Evolutionary conservation across 2,113 vertebrate species (phyloP).

Genomic region (Heptranchias perlo): DNA sequence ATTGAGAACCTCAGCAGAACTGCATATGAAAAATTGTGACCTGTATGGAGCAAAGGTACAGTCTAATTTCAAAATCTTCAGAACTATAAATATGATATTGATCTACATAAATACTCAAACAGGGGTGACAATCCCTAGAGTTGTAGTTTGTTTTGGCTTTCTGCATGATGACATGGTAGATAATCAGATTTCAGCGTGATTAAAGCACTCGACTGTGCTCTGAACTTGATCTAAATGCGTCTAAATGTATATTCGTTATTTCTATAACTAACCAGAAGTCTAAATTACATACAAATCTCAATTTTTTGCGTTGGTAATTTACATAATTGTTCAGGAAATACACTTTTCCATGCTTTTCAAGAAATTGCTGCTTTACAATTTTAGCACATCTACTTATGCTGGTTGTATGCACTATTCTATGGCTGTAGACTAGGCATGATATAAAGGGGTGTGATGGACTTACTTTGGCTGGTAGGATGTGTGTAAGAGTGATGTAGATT

Average conservation of each 20-base stretch:
- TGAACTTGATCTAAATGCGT: neutral
- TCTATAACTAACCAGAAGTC: neutral
- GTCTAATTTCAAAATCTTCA: neutral
- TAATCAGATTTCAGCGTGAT: neutral
- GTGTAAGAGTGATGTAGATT: neutral
- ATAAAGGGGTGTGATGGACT: neutral
- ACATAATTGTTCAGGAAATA: neutral
- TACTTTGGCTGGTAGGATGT: neutral
- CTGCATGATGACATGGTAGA: neutral
- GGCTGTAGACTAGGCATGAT: neutral
- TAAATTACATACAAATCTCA: neutral
- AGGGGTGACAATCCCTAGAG: neutral
- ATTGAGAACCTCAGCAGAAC: constrained; percentile 72
- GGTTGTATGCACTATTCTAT: neutral
- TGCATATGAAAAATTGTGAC: constrained; percentile 87
- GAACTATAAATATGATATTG: neutral
- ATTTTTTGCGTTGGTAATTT: neutral
- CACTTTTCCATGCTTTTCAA: neutral
- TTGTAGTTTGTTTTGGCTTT: neutral
- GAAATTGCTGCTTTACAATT: neutral
- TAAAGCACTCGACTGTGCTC: too few species aligned
- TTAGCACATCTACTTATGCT: neutral
- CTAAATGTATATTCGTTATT: neutral
- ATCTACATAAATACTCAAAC: neutral
- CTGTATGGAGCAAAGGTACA: constrained; percentile 89